These are phyloP conservation scores for Hylomyscus alleni DNA, from an alignment of 2,797 vertebrate genomes.

Conservation along the genomic window DNA sequence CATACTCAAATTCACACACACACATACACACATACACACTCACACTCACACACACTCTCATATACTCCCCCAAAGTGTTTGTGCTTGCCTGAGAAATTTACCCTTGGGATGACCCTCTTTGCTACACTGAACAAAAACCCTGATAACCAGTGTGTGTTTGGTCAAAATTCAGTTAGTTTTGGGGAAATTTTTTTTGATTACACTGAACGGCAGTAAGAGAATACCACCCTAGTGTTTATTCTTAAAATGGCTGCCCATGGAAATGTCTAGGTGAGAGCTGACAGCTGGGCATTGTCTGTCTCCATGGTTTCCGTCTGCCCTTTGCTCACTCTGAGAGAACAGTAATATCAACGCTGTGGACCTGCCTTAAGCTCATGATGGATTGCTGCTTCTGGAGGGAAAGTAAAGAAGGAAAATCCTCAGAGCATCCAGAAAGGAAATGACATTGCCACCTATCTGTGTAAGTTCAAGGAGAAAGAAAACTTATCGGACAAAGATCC, in stretches of 20 bases:
- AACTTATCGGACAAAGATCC: conserved; percentile 30
- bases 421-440: conserved; percentile 41
- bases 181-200: background rate
- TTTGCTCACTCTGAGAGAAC: background rate
- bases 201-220: background rate
- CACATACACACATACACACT: background rate
- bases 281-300: background rate
- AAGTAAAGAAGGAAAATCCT: background rate
- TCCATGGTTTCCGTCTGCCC: background rate
- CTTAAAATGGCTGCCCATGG: background rate
- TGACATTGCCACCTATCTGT: background rate
- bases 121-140: conserved; percentile 1
- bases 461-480: conserved; percentile 21
- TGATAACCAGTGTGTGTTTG: background rate
- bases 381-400: background rate
- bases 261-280: background rate
- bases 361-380: background rate
- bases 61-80: too few species aligned
- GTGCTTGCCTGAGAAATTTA: background rate
- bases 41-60: background rate
- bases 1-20: background rate
- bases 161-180: background rate
- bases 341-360: background rate
- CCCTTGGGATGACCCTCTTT: background rate
- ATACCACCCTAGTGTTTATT: background rate